These are phyloP conservation scores for Melanargia galathea DNA, from an alignment of 2,888 invertebrate genomes.

Conservation along the genomic window DNA sequence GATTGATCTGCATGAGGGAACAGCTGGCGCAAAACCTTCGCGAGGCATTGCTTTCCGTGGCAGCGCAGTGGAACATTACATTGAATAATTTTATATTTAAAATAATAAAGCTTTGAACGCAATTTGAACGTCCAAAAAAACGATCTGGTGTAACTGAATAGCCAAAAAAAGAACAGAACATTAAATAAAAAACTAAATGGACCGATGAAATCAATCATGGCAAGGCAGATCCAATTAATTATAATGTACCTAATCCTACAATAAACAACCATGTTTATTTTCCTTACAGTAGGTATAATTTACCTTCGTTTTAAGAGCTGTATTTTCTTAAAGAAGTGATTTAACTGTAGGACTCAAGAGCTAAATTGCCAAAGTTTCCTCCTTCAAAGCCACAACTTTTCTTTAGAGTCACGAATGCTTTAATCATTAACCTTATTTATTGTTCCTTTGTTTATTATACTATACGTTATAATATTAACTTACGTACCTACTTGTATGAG, in stretches of 20 bases:
- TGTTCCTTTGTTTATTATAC: slow-evolving; percentile 17
- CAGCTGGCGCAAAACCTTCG: too few species aligned
- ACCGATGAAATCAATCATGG: not conserved
- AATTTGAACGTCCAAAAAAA: too few species aligned
- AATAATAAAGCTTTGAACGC: too few species aligned
- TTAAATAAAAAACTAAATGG: too few species aligned
- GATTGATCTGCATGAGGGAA: too few species aligned
- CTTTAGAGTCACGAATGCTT: slow-evolving; percentile 14
- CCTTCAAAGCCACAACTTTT: slow-evolving; percentile 20
- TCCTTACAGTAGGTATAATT: not conserved
- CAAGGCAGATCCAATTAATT: not conserved
- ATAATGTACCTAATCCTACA: not conserved
- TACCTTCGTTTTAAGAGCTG: slow-evolving; percentile 4
- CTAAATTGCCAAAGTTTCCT: slow-evolving; percentile 27
- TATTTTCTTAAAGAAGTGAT: slow-evolving; percentile 22
- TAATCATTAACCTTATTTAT: slow-evolving; percentile 20
- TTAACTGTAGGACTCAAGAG: slow-evolving; percentile 10
- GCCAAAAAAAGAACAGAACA: too few species aligned
- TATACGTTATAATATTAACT: not conserved
- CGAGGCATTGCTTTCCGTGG: too few species aligned
- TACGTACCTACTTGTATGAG: too few species aligned
- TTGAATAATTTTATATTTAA: too few species aligned
- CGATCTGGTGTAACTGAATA: too few species aligned
- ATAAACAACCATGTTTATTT: not conserved
- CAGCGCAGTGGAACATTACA: too few species aligned